Conservation (phyloP, 1,140 invertebrate genomes). For the Aradophagus sp. region DNA sequence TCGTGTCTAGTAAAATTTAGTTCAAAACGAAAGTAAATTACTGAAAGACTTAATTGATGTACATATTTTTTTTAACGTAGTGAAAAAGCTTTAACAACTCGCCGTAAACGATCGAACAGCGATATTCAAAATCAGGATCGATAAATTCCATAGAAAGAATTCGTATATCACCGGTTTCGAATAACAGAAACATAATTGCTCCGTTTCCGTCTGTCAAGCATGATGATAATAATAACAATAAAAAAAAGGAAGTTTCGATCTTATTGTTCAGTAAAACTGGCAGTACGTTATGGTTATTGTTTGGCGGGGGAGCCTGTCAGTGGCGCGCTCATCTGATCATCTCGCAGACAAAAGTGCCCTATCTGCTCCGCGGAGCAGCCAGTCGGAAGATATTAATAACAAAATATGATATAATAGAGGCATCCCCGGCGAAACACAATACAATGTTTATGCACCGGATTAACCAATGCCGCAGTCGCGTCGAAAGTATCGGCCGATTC, state of each 20-base stretch:
- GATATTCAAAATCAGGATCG: no score
- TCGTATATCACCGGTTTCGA: conserved; percentile 25
- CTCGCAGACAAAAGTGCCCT: conserved; percentile 67
- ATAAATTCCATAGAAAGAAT: no score
- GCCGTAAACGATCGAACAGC: no score
- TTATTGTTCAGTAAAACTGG: conserved; percentile 64
- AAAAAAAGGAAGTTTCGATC: no score
- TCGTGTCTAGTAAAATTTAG: no score
- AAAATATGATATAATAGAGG: conserved; percentile 75
- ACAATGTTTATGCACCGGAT: conserved; percentile 74
- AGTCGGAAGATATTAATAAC: conserved; percentile 76
- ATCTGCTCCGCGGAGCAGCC: conserved; percentile 68
- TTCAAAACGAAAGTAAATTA: no score
- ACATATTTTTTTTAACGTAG: no score
- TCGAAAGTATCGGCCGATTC: conserved; percentile 65
- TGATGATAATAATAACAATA: conserved; percentile 65
- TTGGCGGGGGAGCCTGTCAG: conserved; percentile 62
- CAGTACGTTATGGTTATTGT: conserved; percentile 61
- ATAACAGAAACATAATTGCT: conserved; percentile 17
- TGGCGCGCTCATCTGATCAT: conserved; percentile 41
- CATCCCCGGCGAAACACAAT: conserved; percentile 73
- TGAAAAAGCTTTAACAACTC: no score
- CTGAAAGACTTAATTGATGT: no score
- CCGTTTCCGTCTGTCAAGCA: neutral
- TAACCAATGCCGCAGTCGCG: conserved; percentile 65